Evolutionary conservation across 2,888 invertebrate genomes (phyloP), one percentile per base, ranked within the genome.

Genomic region (Noctua janthina): DNA sequence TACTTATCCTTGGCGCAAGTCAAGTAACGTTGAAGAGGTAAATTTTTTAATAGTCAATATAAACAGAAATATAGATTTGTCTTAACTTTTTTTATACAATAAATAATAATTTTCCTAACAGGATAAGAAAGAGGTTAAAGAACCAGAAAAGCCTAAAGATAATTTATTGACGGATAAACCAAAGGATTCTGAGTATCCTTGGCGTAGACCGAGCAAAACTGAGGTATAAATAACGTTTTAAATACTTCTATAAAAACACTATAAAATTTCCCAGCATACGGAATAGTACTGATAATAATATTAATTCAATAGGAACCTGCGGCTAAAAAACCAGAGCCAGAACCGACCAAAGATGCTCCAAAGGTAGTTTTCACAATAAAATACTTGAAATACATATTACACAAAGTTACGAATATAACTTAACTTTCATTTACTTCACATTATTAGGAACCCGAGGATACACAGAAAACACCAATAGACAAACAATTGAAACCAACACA

Each of bases 401-500:
- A 76, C 11, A 43, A 62, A 8, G 6, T 64, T 46, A 15, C 23
- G 6, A 83, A 70, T 43, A n/a, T 20, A 83, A 66, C 23, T 82
- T 39, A 82, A 76, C 39, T 64, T n/a, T 39, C 7, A 39, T 49
- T 77, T 78, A 69, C 59, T 81, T 88, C 78, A 75, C 79, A 85
- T 90, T 87, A 81, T 70, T 93, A 94, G 93, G 93, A 90, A 79
- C 79, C 88, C 56, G 92, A 93, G 56, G 92, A 92, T 79, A 88
- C 91, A 83, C 88, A 87, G 81, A 90, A 90, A 83, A 87, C 87
- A 82, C 88, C 89, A 56, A 83, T 77, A 79, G 85, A 88, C 43
- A 91, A 86, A 85, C 88, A 87, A 82, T 84, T 82, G 89, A 91
- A 89, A 89, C 89, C 90, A 39, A 85, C 86, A 88, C 91, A 92